Conservation (phyloP, 2,888 invertebrate genomes). For the Plebejus argus region DNA sequence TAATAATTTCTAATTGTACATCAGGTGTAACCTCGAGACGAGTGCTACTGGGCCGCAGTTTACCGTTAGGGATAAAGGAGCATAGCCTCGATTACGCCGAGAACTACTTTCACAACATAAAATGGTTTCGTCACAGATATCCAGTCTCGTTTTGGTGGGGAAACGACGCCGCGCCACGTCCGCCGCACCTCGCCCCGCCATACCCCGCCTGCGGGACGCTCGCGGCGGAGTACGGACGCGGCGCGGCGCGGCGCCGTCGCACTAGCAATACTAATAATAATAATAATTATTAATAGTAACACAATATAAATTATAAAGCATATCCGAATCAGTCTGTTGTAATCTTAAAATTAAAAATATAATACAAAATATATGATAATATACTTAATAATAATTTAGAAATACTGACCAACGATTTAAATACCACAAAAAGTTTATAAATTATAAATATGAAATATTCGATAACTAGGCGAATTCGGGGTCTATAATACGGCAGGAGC, state of each 20-base stretch:
- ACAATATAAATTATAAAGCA: slow-evolving; percentile 5
- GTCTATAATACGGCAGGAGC: neutral
- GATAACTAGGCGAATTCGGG: neutral
- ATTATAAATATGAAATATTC: no score
- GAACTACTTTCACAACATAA: slow-evolving; percentile 34
- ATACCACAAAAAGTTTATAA: neutral
- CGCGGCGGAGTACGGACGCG: no score
- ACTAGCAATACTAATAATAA: neutral
- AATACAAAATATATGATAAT: neutral
- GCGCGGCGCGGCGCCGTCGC: neutral
- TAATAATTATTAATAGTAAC: neutral
- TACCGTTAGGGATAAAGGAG: neutral
- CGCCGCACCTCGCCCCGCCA: neutral
- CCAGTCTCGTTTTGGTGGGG: slow-evolving; percentile 57
- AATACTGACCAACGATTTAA: neutral
- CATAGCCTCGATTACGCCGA: slow-evolving; percentile 10
- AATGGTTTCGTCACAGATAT: slow-evolving; percentile 48
- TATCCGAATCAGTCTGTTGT: slow-evolving; percentile 14
- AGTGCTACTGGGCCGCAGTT: neutral
- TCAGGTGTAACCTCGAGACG: neutral
- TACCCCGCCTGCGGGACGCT: neutral
- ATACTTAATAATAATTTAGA: neutral
- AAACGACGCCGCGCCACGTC: neutral
- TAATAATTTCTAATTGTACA: no score
- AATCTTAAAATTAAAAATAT: slow-evolving; percentile 11